Evolutionary conservation across 1,140 invertebrate species (phyloP).

Genomic region (Chrysomallon squamiferum): DNA sequence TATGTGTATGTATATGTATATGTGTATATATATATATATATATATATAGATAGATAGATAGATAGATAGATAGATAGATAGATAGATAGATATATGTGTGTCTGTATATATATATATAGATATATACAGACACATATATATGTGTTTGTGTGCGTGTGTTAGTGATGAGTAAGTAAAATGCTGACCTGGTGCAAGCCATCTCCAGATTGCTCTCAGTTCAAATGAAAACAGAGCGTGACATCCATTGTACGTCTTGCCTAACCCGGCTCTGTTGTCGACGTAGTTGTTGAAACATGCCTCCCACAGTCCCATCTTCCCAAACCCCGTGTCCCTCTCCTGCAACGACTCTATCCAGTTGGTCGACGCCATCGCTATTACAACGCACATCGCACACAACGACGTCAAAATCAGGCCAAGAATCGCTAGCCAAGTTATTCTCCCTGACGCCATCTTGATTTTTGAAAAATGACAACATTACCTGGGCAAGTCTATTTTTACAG

Average conservation of each 20-base stretch:
- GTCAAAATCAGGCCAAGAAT: constrained; percentile 7
- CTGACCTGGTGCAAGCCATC: constrained; percentile 84
- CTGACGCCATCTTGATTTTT: constrained; percentile 4
- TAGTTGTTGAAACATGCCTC: constrained; percentile 93
- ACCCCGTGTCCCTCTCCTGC: constrained; percentile 58
- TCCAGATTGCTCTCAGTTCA: constrained; percentile 88
- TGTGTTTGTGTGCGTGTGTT: neutral
- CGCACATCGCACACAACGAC: neutral
- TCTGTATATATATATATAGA: neutral
- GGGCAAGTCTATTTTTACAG: neutral
- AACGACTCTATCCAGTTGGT: constrained; percentile 15
- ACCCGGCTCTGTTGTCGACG: constrained; percentile 76
- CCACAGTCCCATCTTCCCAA: constrained; percentile 94
- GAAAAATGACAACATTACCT: constrained; percentile 7
- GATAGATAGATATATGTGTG: too few species aligned
- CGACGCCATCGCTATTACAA: constrained; percentile 10
- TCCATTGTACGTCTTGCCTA: constrained; percentile 86
- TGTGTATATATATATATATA: neutral
- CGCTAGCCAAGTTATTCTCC: neutral
- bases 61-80: too few species aligned
- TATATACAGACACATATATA: neutral
- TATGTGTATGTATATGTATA: too few species aligned
- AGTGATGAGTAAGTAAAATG: neutral
- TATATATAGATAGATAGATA: too few species aligned
- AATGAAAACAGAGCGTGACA: constrained; percentile 92